phyloP scores from a whole-genome alignment of 2,113 vertebrate genomes.

The Pluvianellus socialis region DNA sequence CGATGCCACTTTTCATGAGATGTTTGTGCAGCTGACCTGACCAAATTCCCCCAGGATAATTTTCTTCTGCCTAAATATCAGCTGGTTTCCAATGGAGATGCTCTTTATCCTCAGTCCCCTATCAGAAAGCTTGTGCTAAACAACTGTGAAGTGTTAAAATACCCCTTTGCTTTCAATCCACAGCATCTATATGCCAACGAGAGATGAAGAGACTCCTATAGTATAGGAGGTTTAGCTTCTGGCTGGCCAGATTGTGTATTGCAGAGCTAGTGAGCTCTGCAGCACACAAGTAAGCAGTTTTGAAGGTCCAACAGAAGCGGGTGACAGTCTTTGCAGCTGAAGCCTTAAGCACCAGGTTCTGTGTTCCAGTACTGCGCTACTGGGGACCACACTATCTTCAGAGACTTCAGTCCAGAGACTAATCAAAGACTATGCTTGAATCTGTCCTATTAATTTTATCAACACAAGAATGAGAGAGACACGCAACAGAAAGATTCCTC shows the following conservation, averaged over 20 bases:
- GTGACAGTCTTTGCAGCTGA: neutral
- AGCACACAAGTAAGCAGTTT: neutral
- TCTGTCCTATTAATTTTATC: neutral
- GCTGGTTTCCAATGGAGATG: neutral
- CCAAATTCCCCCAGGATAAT: neutral
- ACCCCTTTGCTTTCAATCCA: neutral
- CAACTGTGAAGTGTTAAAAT: neutral
- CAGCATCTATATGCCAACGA: neutral
- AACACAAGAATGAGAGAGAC: neutral
- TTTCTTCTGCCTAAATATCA: neutral
- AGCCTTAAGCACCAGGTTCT: neutral
- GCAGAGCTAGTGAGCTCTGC: neutral
- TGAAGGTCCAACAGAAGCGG: neutral
- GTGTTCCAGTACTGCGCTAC: neutral
- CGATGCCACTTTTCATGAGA: neutral
- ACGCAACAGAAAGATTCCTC: neutral
- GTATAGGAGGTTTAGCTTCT: neutral
- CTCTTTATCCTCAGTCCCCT: neutral
- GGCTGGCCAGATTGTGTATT: neutral
- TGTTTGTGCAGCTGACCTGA: neutral
- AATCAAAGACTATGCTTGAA: neutral
- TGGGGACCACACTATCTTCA: neutral
- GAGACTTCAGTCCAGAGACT: neutral
- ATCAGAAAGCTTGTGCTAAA: neutral
- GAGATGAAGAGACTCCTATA: accelerated